Base-by-base conservation (phyloP, 1,140 invertebrate species). In the Listronotus bonariensis region DNA sequence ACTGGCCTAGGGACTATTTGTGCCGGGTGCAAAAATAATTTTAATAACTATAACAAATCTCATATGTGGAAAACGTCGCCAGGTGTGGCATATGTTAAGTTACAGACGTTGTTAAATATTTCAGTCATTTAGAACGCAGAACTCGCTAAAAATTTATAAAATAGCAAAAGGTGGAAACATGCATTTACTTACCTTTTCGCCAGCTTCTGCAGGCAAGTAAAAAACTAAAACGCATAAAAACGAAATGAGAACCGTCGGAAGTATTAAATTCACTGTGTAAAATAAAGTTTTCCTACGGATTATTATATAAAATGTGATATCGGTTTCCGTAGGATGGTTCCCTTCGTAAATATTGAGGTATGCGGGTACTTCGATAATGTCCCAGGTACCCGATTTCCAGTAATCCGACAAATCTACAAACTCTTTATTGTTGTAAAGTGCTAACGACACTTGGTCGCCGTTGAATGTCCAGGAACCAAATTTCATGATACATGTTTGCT, bases 381-480 rank as follows among this genome's bases (percentile, higher is more conserved):
- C 97, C 97, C 97, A 99, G 4, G 97, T 98, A 15, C 97, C 97
- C 65, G 95, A 97, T 76, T 97, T 97, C 89, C 95, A 96, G 77
- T 99, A 99, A 81, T 98, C 96, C 0, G 92, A 96, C 10, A 99
- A 82, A 80, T 98, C 96, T 5, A 98, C 91, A 78, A 93, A 93
- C 75, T 96, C 92, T 80, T 96, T 97, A 75, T 96, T 92, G 75
- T 95, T 94, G 81, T 97, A 97, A 20, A 97, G 85, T 0, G 91
- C 90, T 56, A 99, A 86, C 5, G 92, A 95, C 9, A 99, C 94
- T 83, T 98, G 95, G 79, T 98, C 94, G 0, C 95, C 96, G 73
- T 97, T 96, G 79, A 97, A 99, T 0, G 97, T 99, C 97, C 97
- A 99, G 1, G 95, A 98, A 5, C 97, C 96, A 70, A 99, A 99